A percentile compares a stretch with the other conserved stretches of the same genome.
phyloP scores from a whole-genome alignment of 2,888 invertebrate genomes.

The Orthosia gracilis region DNA sequence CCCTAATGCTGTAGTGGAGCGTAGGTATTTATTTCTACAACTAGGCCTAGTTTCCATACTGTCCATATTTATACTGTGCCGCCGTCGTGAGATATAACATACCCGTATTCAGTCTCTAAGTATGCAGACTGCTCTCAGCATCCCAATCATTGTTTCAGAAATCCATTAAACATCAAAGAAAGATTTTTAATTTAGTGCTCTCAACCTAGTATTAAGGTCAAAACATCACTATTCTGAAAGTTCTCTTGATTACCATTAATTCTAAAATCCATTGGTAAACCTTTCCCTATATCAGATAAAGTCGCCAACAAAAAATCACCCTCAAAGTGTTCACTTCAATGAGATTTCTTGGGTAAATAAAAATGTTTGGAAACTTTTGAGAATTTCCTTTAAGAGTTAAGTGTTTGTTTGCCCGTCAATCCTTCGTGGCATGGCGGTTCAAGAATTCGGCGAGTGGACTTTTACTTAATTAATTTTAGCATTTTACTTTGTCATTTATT shows the following conservation, averaged over 20 bases:
- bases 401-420: constrained; percentile 76
- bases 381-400: constrained; percentile 74
- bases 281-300: constrained; percentile 18
- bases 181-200: background rate
- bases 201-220: background rate
- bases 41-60: too few species aligned
- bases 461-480: constrained; percentile 67
- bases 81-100: too few species aligned
- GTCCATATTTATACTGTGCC: too few species aligned
- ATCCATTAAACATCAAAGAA: background rate
- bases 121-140: background rate
- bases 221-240: background rate
- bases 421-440: constrained; percentile 59
- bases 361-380: constrained; percentile 73
- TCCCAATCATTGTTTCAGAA: background rate
- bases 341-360: constrained; percentile 74
- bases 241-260: background rate
- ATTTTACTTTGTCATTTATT: constrained; percentile 52
- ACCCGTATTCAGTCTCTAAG: background rate
- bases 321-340: constrained; percentile 69
- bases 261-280: background rate
- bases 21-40: too few species aligned
- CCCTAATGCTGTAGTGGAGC: too few species aligned
- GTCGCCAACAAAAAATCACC: constrained; percentile 43
- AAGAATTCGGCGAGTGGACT: constrained; percentile 68